phyloP scores from a whole-genome alignment of 1,140 invertebrate species.

The Acromyrmex charruanus region DNA sequence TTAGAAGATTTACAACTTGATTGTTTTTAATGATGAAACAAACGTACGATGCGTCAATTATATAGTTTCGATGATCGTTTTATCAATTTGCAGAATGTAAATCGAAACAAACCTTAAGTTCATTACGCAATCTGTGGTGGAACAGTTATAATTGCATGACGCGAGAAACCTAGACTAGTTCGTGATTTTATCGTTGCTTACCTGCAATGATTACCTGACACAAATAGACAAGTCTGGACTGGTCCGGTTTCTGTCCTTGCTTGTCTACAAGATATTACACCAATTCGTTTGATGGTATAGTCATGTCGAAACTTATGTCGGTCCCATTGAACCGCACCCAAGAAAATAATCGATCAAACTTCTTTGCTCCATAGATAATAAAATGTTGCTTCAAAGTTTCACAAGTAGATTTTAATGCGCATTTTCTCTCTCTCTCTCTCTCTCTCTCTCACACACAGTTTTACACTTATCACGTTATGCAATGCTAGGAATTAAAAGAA shows the following conservation, averaged over 20 bases:
- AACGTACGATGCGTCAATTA: not conserved
- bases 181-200: conserved; percentile 42
- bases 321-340: not conserved
- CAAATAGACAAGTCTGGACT: not conserved
- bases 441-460: not conserved
- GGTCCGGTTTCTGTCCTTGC: conserved; percentile 44
- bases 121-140: conserved; percentile 17
- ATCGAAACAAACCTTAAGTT: conserved; percentile 11
- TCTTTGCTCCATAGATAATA: not conserved
- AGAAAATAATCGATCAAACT: conserved; percentile 5
- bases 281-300: not conserved
- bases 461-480: not conserved
- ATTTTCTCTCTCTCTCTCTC: not conserved
- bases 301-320: not conserved
- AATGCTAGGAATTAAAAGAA: not conserved
- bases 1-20: not conserved
- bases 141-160: not conserved
- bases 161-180: not conserved
- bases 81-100: conserved; percentile 6
- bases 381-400: conserved; percentile 22
- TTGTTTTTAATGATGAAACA: not conserved
- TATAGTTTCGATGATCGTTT: not conserved
- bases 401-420: not conserved
- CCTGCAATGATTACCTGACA: conserved; percentile 6
- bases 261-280: conserved; percentile 10